Evolutionary conservation across 1,140 invertebrate genomes (phyloP), one percentile per base, ranked within the genome.

Genomic region (Mamestra configurata): DNA sequence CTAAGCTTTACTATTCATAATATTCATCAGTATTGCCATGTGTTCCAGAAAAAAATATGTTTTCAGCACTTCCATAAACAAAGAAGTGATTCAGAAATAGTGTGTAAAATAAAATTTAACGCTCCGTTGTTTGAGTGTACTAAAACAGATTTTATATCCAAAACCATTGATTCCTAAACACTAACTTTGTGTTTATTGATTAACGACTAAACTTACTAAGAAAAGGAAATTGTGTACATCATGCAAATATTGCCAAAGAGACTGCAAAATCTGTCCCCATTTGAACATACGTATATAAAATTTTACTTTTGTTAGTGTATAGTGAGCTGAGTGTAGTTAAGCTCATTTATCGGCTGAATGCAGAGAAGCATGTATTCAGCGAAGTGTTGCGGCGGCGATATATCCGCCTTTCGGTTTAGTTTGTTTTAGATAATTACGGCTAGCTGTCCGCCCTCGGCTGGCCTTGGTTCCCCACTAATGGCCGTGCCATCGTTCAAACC

Each of bases 391-490:
- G 53, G 77, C 61, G 59, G 40, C 72, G 57, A 78, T 80, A 78
- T 83, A 83, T 84, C 83, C 82, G 83, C 79, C 66, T 79, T 79
- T 81, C 76, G 83, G 72, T 79, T 79, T 40, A 82, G 84, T 87
- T 87, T 89, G 86, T 89, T 90, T 92, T 89, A 88, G 87, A 90
- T 90, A 90, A 90, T 92, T 92, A 88, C 88, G 77, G 70, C 80
- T 77, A 82, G 84, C 85, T 86, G 87, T 90, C 90, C 89, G 82
- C 88, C 86, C 84, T 84, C 81, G 61, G 79, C 82, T 79, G 88
- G 83, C 88, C 88, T 88, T 91, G 86, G 82, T 86, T 86, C 86
- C 79, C 85, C 87, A 87, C 86, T 88, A 90, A 88, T 90, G 84
- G 88, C 75, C 80, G 73, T 85, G 77, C 82, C 86, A 86, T 86